Evolutionary conservation across 1,140 invertebrate species (phyloP).

Genomic region (Uloborus diversus): DNA sequence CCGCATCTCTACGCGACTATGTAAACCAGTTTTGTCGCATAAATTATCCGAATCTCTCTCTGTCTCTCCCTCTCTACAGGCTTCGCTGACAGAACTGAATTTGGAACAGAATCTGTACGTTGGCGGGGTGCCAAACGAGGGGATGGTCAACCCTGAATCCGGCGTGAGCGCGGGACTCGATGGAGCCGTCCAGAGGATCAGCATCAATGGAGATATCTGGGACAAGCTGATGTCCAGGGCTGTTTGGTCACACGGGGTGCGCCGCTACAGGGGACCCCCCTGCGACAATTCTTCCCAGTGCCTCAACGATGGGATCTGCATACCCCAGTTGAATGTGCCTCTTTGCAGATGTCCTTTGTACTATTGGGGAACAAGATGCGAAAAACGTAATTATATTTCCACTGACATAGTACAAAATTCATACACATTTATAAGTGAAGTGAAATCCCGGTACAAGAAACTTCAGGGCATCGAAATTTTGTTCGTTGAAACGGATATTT

Average conservation of each 20-base stretch:
- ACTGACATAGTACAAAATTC: too few species aligned
- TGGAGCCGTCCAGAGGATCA: conserved; percentile 85
- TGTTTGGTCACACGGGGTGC: conserved; percentile 66
- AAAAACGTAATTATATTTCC: conserved; percentile 72
- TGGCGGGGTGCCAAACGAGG: conserved; percentile 79
- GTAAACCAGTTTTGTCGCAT: conserved; percentile 63
- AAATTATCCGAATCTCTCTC: neutral
- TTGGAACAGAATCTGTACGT: conserved; percentile 84
- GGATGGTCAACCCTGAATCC: conserved; percentile 76
- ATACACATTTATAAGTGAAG: neutral
- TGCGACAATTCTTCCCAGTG: conserved; percentile 74
- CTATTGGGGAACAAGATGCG: conserved; percentile 76
- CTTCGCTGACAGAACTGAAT: conserved; percentile 82
- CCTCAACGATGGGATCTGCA: conserved; percentile 78
- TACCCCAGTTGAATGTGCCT: conserved; percentile 76
- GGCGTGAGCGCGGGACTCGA: conserved; percentile 78
- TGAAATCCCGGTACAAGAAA: too few species aligned
- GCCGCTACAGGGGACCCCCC: conserved; percentile 76
- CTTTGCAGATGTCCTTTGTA: conserved; percentile 70
- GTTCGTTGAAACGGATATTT: too few species aligned
- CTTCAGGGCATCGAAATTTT: too few species aligned
- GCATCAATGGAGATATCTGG: conserved; percentile 77
- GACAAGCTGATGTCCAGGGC: conserved; percentile 67
- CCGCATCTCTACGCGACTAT: conserved; percentile 63
- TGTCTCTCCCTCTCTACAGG: conserved; percentile 64